Evolutionary conservation across 1,140 invertebrate genomes (phyloP), one percentile per base, ranked within the genome.

Genomic region (Agrypnia vestita): DNA sequence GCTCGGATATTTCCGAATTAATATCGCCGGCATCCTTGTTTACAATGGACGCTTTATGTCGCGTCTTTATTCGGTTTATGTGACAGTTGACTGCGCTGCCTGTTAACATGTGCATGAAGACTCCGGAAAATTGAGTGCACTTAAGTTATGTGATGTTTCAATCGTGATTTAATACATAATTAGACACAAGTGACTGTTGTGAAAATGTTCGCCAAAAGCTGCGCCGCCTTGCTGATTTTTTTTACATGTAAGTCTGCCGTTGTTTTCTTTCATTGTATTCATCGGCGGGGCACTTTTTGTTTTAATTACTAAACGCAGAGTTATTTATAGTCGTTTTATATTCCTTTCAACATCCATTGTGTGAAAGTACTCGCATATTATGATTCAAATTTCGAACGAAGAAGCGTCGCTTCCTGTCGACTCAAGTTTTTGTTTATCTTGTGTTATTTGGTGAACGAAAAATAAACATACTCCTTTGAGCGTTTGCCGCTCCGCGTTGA

Each of bases 131-230:
- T 6, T 55, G 3, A 55, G 17, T 25, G 69, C 25, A 13, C 4
- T 13, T 11, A 7, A 72, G 69, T 72, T 53, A 3, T 13, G 69
- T 72, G 69, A 72, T 72, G 49, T 69, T 69, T 69, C 35, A n/a
- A 47, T 15, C 19, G 69, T 72, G 69, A 72, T 72, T 72, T 55
- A 72, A 72, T 72, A 53, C 25, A 72, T 25, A 7, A 72, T 19
- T 19, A 21, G 19, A 72, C 49, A 25, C 10, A 35, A 72, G 69
- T 72, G 25, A 35, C 25, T 35, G 69, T 43, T 53, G 69, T 55
- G 19, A 72, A 72, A 72, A 72, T 72, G 69, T 25, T 72, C 15
- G 69, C 69, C 6, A 72, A 72, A 72, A 35, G 3, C 49, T 55
- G 49, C 49, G 47, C 49, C 46, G 69, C 35, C 25, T 17, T 72